Evolutionary conservation across 2,888 invertebrate species (phyloP).

Genomic region (Drosophila robusta): DNA sequence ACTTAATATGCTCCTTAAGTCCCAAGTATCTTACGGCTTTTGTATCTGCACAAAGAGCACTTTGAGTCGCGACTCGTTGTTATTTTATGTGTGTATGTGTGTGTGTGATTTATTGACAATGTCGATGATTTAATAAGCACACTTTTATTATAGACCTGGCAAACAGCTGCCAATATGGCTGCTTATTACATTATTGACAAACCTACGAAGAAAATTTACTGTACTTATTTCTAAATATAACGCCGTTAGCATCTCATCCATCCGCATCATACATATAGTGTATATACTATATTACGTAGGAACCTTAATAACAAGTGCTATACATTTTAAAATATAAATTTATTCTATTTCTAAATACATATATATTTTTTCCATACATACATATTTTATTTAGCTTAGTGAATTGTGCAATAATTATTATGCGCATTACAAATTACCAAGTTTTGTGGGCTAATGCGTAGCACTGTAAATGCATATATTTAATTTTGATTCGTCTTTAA

Average conservation of each 20-base stretch:
- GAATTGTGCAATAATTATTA: constrained; percentile 35
- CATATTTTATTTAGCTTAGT: constrained; percentile 3
- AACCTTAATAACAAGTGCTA: not conserved
- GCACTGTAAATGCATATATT: not conserved
- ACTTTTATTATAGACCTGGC: constrained; percentile 21
- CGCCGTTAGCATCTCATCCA: not conserved
- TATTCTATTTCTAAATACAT: not conserved
- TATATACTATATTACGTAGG: not conserved
- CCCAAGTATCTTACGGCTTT: constrained; percentile 50
- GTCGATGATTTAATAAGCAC: constrained; percentile 59
- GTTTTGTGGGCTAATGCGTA: constrained; percentile 2
- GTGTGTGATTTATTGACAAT: constrained; percentile 41
- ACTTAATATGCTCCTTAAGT: constrained; percentile 53
- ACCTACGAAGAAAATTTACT: constrained; percentile 4
- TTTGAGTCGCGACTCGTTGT: constrained; percentile 18
- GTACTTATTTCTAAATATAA: not conserved
- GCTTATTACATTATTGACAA: not conserved
- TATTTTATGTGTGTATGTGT: constrained; percentile 8
- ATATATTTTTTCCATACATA: not conserved
- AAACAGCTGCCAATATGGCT: constrained; percentile 1
- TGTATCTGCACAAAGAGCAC: constrained; percentile 49
- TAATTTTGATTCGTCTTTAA: not conserved
- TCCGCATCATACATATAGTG: too few species aligned
- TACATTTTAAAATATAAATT: not conserved
- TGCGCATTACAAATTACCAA: constrained; percentile 48